Conservation (phyloP, 2,888 invertebrate species). For the Apodemia mormo region DNA sequence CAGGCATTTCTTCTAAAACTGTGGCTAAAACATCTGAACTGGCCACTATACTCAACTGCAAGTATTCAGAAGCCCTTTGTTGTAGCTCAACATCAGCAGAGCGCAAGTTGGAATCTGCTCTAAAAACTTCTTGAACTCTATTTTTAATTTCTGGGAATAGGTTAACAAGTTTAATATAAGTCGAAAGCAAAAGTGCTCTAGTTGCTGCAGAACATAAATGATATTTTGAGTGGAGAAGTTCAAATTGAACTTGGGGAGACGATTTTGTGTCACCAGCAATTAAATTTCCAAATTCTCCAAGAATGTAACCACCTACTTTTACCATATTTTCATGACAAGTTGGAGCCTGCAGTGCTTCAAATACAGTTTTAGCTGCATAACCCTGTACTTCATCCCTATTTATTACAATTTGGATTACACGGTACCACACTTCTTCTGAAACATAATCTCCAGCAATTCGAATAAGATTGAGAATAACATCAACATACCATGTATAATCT, state of each 20-base stretch:
- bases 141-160: conserved; percentile 98
- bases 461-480: conserved; percentile 98
- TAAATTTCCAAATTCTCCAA: conserved; percentile 99
- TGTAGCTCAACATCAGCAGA: conserved; percentile 99
- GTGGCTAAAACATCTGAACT: conserved; percentile 98
- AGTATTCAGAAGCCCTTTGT: conserved; percentile 98
- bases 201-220: conserved; percentile 99
- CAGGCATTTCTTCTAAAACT: conserved; percentile 99
- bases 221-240: conserved; percentile 98
- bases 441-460: conserved; percentile 99
- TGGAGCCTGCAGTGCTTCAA: conserved; percentile 98
- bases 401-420: conserved; percentile 99
- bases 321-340: conserved; percentile 99
- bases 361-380: conserved; percentile 99
- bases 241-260: conserved; percentile 98
- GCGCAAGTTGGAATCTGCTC: conserved; percentile 96
- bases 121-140: conserved; percentile 97
- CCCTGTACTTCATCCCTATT: conserved; percentile 99
- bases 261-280: conserved; percentile 99
- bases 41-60: conserved; percentile 97
- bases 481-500: conserved; percentile 99
- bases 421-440: conserved; percentile 99
- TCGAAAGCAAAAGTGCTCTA: conserved; percentile 96
- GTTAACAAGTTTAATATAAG: conserved; percentile 99
- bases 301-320: conserved; percentile 99